Conservation (phyloP, 2,797 vertebrate species). For the Pseudomugil gertrudae region DNA sequence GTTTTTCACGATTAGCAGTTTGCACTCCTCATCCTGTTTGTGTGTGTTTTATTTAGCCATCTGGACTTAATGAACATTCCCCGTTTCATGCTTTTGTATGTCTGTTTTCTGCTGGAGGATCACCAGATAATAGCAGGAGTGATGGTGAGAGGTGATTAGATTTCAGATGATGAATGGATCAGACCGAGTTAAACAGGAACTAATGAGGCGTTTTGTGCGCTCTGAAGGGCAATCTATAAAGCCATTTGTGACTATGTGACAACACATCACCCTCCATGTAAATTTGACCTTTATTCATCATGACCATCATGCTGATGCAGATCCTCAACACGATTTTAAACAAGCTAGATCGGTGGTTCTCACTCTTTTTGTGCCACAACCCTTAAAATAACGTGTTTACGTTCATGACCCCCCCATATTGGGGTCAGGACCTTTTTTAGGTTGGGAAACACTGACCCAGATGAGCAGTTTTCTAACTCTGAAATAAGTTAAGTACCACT, state of each 20-base stretch:
- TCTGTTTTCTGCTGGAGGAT: conserved; percentile 37
- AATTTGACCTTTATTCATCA: background rate
- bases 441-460: background rate
- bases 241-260: background rate
- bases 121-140: conserved; percentile 22
- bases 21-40: conserved; percentile 67
- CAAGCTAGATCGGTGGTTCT: conserved; percentile 18
- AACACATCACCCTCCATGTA: background rate
- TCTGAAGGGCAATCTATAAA: background rate
- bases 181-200: background rate
- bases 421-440: background rate
- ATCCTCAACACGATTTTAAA: background rate
- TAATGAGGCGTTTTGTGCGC: too few relatives aligned
- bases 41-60: conserved; percentile 17
- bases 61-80: conserved; percentile 5
- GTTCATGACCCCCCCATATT: too few relatives aligned
- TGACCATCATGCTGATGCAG: background rate
- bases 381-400: too few relatives aligned
- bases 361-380: background rate
- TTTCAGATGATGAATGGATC: background rate
- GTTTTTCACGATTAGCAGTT: conserved; percentile 50
- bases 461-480: conserved; percentile 7
- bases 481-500: conserved; percentile 27
- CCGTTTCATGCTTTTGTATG: conserved; percentile 27
- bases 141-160: background rate